A percentile compares a stretch with the other conserved stretches of the same genome.
Evolutionary conservation across 1,140 invertebrate species (phyloP).

Genomic region (Oreohelix idahoensis): DNA sequence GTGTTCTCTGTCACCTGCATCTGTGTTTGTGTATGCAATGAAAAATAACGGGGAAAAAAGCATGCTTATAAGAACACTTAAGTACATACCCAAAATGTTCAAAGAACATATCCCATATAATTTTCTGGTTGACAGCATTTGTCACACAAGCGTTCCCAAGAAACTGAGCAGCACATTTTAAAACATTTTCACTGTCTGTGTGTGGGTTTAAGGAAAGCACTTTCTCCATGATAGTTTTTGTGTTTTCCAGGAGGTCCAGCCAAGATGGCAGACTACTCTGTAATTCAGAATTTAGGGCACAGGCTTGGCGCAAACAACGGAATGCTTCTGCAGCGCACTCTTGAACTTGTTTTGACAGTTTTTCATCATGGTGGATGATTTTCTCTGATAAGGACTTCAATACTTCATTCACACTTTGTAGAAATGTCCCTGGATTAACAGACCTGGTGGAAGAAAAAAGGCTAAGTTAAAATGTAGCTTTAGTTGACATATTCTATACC

Average conservation of each 20-base stretch:
- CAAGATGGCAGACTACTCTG: constrained; percentile 20
- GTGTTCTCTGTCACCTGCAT: not conserved
- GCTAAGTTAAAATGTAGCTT: too few species aligned
- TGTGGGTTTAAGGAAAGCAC: not conserved
- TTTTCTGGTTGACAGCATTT: constrained; percentile 27
- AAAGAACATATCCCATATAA: constrained; percentile 36
- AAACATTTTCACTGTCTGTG: constrained; percentile 15
- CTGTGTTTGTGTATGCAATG: not conserved
- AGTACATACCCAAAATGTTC: constrained; percentile 15
- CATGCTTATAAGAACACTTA: not conserved
- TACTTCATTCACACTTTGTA: constrained; percentile 28
- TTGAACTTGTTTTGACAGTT: constrained; percentile 9
- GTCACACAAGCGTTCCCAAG: constrained; percentile 30
- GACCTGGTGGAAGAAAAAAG: constrained; percentile 15
- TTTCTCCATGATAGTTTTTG: constrained; percentile 29
- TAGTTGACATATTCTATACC: too few species aligned
- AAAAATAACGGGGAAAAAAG: not conserved
- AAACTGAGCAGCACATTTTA: constrained; percentile 36
- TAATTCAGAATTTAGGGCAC: constrained; percentile 27
- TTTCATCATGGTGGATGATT: not conserved
- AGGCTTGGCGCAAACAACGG: constrained; percentile 28
- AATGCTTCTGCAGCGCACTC: constrained; percentile 25
- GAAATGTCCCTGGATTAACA: constrained; percentile 12
- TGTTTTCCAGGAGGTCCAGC: constrained; percentile 25
- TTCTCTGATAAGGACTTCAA: constrained; percentile 27